These are phyloP conservation scores for Lamellibrachia luymesi DNA, from an alignment of 1,140 invertebrate genomes.

Conservation along the genomic window DNA sequence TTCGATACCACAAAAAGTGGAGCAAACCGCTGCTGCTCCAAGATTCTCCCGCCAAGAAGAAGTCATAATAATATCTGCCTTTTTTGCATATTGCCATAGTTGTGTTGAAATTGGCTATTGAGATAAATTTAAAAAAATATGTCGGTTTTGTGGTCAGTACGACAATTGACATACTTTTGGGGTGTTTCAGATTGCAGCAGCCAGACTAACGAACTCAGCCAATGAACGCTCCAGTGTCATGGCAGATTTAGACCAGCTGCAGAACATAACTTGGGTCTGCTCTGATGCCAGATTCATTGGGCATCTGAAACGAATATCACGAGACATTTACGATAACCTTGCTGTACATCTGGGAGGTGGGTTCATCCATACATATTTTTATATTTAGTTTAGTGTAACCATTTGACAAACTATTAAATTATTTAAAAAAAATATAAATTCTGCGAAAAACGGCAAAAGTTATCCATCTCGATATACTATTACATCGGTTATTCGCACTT, in stretches of 20 bases:
- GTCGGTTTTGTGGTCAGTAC: not conserved
- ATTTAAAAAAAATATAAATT: too few species aligned
- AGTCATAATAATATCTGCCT: too few species aligned
- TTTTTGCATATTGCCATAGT: too few species aligned
- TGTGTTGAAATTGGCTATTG: too few species aligned
- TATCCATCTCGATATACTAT: too few species aligned
- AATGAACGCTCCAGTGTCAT: not conserved
- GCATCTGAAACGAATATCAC: conserved; percentile 23
- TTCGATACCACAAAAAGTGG: too few species aligned
- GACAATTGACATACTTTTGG: too few species aligned
- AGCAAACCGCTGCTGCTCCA: too few species aligned
- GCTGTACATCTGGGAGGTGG: conserved; percentile 19
- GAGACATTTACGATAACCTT: conserved; percentile 26
- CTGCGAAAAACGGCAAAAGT: too few species aligned
- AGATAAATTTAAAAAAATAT: not conserved
- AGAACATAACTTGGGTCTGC: not conserved
- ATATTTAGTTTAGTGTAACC: not conserved
- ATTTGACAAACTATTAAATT: too few species aligned
- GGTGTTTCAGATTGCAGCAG: not conserved
- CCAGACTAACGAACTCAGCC: not conserved
- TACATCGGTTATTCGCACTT: too few species aligned
- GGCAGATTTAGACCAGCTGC: not conserved
- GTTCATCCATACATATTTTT: not conserved
- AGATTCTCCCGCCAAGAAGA: too few species aligned
- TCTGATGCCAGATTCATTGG: conserved; percentile 17